These are phyloP conservation scores for Dromiciops gliroides DNA, from an alignment of 2,113 vertebrate species.

Conservation along the genomic window DNA sequence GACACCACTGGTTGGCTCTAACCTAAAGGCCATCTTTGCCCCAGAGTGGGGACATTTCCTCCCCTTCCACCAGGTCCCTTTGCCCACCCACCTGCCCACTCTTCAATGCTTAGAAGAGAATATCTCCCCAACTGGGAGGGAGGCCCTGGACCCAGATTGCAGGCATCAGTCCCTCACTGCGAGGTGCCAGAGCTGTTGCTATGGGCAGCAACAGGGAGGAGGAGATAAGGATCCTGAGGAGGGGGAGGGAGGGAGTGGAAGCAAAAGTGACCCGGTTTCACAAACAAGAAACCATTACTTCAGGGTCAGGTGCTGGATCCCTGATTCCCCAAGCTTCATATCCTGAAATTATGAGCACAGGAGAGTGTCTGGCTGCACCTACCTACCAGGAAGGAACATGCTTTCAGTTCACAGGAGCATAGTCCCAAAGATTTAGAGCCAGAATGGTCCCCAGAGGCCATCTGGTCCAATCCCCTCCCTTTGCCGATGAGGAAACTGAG, in stretches of 20 bases:
- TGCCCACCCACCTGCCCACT: neutral
- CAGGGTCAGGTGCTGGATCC: neutral
- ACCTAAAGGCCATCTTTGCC: neutral
- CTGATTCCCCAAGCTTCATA: neutral
- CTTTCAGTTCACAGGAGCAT: neutral
- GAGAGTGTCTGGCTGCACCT: neutral
- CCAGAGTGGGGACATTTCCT: neutral
- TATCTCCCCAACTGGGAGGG: neutral
- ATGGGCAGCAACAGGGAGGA: neutral
- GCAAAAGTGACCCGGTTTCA: conserved; percentile 36
- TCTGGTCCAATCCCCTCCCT: neutral
- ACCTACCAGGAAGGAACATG: neutral
- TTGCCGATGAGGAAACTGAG: neutral
- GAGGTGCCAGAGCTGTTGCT: neutral
- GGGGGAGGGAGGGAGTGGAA: neutral
- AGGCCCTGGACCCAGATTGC: neutral
- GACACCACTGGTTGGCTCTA: neutral
- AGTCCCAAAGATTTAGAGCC: neutral
- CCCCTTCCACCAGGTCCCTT: neutral
- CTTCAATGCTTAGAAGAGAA: neutral
- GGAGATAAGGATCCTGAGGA: neutral
- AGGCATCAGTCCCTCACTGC: conserved; percentile 1
- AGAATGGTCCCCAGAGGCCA: neutral
- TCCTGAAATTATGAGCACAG: neutral
- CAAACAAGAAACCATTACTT: conserved; percentile 17